phyloP scores from a whole-genome alignment of 2,888 invertebrate genomes.

The Operophtera brumata region DNA sequence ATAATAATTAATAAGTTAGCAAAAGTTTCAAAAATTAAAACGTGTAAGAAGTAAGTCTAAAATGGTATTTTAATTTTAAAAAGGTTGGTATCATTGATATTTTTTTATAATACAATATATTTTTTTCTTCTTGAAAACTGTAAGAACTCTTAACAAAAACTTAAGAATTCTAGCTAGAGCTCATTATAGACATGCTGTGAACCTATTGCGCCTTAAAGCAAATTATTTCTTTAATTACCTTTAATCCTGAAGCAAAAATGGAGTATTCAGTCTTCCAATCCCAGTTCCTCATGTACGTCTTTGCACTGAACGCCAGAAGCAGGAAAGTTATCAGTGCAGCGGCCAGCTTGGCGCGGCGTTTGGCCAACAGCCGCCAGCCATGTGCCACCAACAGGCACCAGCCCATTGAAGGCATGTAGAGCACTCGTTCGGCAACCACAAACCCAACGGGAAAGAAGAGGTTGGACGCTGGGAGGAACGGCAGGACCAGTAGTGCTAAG shows the following conservation, averaged over 20 bases:
- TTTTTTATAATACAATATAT: no score
- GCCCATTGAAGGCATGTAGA: slow-evolving; percentile 99
- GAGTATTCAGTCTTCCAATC: slow-evolving; percentile 97
- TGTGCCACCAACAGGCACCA: slow-evolving; percentile 95
- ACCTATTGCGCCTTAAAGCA: no score
- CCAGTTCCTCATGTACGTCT: slow-evolving; percentile 93
- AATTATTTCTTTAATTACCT: slow-evolving; percentile 49
- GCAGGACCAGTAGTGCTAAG: slow-evolving; percentile 91
- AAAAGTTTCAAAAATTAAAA: no score
- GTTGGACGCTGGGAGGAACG: slow-evolving; percentile 97
- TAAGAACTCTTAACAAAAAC: no score
- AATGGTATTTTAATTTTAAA: no score
- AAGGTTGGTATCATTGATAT: no score
- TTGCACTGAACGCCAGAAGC: slow-evolving; percentile 88
- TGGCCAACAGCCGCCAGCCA: slow-evolving; percentile 87
- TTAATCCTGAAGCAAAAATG: slow-evolving; percentile 95
- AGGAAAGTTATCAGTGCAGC: slow-evolving; percentile 85
- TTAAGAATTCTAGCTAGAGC: no score
- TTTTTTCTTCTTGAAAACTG: no score
- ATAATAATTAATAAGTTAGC: no score
- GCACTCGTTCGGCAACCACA: slow-evolving; percentile 96
- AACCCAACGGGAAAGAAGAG: slow-evolving; percentile 99
- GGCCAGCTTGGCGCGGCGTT: slow-evolving; percentile 83
- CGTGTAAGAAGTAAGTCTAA: no score
- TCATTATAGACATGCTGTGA: no score